Evolutionary conservation across 2,888 invertebrate species (phyloP), one percentile per base, ranked within the genome.

Genomic region (Norana najaformis): DNA sequence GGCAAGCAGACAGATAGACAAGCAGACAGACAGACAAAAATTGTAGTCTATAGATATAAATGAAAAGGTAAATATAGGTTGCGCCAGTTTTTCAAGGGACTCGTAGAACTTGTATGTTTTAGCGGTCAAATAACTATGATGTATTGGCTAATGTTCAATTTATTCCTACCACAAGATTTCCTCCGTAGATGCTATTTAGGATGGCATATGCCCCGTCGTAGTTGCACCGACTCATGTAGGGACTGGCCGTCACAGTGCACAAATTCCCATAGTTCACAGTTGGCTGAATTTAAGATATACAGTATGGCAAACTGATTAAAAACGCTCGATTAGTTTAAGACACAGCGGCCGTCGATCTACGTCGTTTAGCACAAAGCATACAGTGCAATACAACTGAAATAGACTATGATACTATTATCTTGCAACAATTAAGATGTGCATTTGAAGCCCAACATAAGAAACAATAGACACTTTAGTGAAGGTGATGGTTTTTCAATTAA

Each of bases 221-320:
- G 89, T 93, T 92, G 89, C 94, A 94, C 88, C 93, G 92, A 91
- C 93, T 93, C 53, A 93, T 92, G 90, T 93, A 93, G 89, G 92
- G 92, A 39, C 88, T 30, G 38, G 69, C 89, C n/a, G 90, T 38
- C 16, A 38, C 85, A 18, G 90, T 88, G 89, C 94, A 94, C 30
- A 92, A 90, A 18, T 92, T 92, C 0, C 94, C 94, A 83, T 93
- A 93, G 88, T 92, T 92, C 38, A 92, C 91, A 0, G 93, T 93
- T 13, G 93, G 93, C 93, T 93, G 20, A 88, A 39, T 20, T 37
- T 35, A 38, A 37, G 88, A 37, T 30, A 1, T 34, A n/a, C n/a
- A n/a, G n/a, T n/a, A 35, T 23, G 30, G 34, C 36, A 88, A 6
- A 11, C 1, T 1, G 11, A 35, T 88, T 8, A n/a, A 69, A 69